Base-by-base conservation (phyloP, 2,888 invertebrate genomes). In the Trichogramma evanescens region DNA sequence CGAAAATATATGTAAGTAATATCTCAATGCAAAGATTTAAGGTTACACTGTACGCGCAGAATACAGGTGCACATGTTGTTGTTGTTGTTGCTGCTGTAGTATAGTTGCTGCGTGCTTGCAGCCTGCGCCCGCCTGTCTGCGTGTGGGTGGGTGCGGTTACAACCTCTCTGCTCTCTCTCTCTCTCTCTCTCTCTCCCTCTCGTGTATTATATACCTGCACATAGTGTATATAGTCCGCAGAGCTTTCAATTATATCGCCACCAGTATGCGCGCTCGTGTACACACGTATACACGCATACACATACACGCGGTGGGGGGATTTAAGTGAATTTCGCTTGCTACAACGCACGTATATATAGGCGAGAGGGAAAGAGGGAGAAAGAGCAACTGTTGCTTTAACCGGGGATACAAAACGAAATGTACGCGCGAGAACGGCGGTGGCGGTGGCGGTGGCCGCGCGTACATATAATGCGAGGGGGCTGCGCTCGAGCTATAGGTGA, bases 341-440 rank as follows among this genome's bases (percentile, higher is more conserved):
- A 9, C 10, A 9, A n/a, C 46, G 9, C 9, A 1, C 46, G 9
- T 46, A 7, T 5, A 46, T 58, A 59, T 56, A 50, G 26, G 26
- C 26, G 26, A 26, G 26, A 26, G 26, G 26, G 26, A 26, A 26
- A 26, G 26, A 6, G n/a, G 5, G 39, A 5, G 26, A 8, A 4
- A n/a, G 4, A 38, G 43, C 56, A 59, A 59, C 60, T 56, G 60
- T 61, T 56, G 60, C 60, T 54, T 50, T 54, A 41, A 50, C n/a
- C 46, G 9, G 4, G 57, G 45, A 13, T 26, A 26, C 26, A 41
- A 59, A 59, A 49, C 40, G 40, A n/a, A 40, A 50, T 54, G 40
- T 9, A 6, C 4, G 26, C 38, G 51, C n/a, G 13, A 26, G 26
- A 26, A 2, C n/a, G 4, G 5, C 41, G 42, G 4, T 49, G 44